Conservation (phyloP, 2,113 vertebrate species). For the Scopus umbretta region DNA sequence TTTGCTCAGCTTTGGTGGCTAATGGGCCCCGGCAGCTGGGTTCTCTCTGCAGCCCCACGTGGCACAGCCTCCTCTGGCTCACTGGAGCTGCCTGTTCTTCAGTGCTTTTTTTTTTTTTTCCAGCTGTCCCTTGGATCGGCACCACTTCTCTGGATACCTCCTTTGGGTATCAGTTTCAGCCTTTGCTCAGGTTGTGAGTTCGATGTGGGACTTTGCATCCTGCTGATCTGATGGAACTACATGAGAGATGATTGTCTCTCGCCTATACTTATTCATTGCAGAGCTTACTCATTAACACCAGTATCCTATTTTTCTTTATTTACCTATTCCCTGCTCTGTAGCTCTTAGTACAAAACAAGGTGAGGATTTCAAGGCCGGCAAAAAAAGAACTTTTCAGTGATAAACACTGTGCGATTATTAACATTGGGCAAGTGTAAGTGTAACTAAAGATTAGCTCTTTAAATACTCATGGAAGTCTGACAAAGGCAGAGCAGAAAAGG, state of each 20-base stretch:
- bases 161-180: neutral
- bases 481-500: neutral
- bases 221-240: neutral
- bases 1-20: neutral
- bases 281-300: neutral
- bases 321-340: neutral
- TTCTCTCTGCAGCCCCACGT: neutral
- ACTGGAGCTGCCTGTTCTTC: neutral
- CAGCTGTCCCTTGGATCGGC: neutral
- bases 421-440: neutral
- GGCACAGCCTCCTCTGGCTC: neutral
- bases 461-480: conserved; percentile 18
- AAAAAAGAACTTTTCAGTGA: neutral
- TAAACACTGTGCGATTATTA: neutral
- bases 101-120: neutral
- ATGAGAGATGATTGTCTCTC: neutral
- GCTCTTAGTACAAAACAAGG: neutral
- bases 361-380: neutral
- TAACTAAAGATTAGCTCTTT: conserved; percentile 49
- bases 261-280: neutral
- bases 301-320: neutral
- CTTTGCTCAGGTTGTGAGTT: neutral
- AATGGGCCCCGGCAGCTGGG: neutral
- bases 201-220: neutral
- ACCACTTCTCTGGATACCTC: neutral